Base-by-base conservation (phyloP, 2,113 vertebrate genomes). In the Bolborhynchus lineola region DNA sequence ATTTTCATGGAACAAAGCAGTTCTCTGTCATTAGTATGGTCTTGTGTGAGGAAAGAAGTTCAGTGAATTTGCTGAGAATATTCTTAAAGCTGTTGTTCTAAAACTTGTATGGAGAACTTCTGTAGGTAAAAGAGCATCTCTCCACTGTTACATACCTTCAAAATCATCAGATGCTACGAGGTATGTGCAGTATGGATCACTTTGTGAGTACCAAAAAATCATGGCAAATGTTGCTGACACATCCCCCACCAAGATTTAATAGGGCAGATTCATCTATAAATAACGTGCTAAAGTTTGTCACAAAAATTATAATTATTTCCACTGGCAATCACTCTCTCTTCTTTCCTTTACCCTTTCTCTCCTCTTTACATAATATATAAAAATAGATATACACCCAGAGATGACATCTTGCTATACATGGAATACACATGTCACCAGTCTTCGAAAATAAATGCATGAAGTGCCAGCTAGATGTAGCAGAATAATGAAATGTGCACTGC, bases 401-500 rank as follows among this genome's bases (percentile, higher is more conserved):
- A 69, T 81, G 42, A 80, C 52, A 85, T 59, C 59, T 74, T 75
- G 53, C 65, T 77, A 13, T 59, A 89, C 83, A 78, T 10, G 67
- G 41, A 95, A 24, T 80, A 41, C 89, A 41, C 2, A 8, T 57
- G 57, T 94, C 93, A 80, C 25, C 46, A 87, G 44, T 37, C 26
- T 77, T 76, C 86, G 76, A 94, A 95, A 76, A 70, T 26, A 92
- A 95, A 95, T 65, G 81, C 35, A 83, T 23, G 7, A 93, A 65
- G 28, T 82, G 85, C 14, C 60, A 94, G 75, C n/a, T 91, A 44
- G 29, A 88, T 47, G 55, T 33, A 72, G 13, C 42, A 95, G 49
- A 84, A 92, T 70, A 96, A 86, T 55, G 87, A 95, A 96, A 96
- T 44, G 16, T 16, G 13, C 86, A 29, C 83, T 77, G 65, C 49